Evolutionary conservation across 2,888 invertebrate species (phyloP).

Genomic region (Ptilodon capucinus): DNA sequence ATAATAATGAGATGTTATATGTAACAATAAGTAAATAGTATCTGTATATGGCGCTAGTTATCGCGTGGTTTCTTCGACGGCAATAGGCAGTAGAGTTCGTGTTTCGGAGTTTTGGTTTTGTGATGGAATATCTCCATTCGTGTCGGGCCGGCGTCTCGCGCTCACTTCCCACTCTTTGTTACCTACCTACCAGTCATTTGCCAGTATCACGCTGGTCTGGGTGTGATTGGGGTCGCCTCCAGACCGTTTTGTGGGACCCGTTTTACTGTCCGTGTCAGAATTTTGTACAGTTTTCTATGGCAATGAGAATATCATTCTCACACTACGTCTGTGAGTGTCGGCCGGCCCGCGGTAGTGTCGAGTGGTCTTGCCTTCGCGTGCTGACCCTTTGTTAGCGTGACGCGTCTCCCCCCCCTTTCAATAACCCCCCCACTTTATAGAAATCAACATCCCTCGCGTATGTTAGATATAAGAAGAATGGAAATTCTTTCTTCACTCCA

Average conservation of each 20-base stretch:
- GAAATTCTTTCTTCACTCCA: too few species aligned
- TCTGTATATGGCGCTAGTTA: constrained; percentile 56
- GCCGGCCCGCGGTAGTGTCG: constrained; percentile 7
- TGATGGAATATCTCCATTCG: constrained; percentile 34
- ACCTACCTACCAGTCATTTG: neutral
- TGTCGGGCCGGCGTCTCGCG: constrained; percentile 35
- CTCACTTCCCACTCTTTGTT: neutral
- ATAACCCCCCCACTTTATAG: neutral
- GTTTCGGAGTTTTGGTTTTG: constrained; percentile 35
- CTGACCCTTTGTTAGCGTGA: constrained; percentile 62
- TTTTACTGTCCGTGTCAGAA: too few species aligned
- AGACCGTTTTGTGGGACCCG: too few species aligned
- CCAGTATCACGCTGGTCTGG: too few species aligned
- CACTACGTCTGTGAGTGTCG: constrained; percentile 3
- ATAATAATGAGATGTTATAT: constrained; percentile 54
- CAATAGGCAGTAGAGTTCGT: constrained; percentile 47
- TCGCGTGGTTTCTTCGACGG: constrained; percentile 56
- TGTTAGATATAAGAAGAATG: too few species aligned
- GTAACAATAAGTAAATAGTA: constrained; percentile 53
- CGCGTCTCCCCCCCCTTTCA: constrained; percentile 16
- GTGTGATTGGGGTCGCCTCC: too few species aligned
- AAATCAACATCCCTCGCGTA: too few species aligned
- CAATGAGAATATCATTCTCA: too few species aligned
- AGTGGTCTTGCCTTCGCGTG: constrained; percentile 42
- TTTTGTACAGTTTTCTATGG: too few species aligned